phyloP scores from a whole-genome alignment of 1,140 invertebrate genomes.

The Harlomillsia oculata region DNA sequence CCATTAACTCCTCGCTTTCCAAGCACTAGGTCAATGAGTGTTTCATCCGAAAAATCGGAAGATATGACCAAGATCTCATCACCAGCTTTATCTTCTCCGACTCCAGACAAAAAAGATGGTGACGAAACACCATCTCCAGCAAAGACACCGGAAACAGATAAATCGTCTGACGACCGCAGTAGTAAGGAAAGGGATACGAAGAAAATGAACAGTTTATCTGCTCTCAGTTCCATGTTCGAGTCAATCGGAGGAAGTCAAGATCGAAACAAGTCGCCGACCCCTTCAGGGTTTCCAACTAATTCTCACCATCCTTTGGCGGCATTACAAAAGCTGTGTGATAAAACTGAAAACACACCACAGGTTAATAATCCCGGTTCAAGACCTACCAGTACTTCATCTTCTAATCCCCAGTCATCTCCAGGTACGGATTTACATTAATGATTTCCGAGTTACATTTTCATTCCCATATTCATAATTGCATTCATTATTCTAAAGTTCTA shows the following conservation, averaged over 20 bases:
- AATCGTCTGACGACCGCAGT: slow-evolving; percentile 3
- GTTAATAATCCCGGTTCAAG: slow-evolving; percentile 38
- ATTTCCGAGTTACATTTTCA: not conserved
- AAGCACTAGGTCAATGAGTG: slow-evolving; percentile 40
- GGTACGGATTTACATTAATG: slow-evolving; percentile 16
- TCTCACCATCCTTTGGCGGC: slow-evolving; percentile 71
- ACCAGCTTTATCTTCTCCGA: slow-evolving; percentile 14
- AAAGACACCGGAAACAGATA: slow-evolving; percentile 7
- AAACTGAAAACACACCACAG: slow-evolving; percentile 61
- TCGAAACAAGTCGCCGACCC: slow-evolving; percentile 52
- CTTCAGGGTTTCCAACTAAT: slow-evolving; percentile 24
- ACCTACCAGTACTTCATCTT: slow-evolving; percentile 39
- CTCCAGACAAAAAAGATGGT: slow-evolving; percentile 1
- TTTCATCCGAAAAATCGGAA: slow-evolving; percentile 35
- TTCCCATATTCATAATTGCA: not conserved
- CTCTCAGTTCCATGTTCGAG: slow-evolving; percentile 81
- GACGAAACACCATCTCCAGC: slow-evolving; percentile 2
- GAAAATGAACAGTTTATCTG: slow-evolving; percentile 54
- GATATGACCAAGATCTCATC: slow-evolving; percentile 21
- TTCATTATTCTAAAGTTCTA: not conserved
- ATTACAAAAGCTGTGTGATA: slow-evolving; percentile 87
- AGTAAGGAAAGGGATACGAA: slow-evolving; percentile 5
- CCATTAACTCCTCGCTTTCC: slow-evolving; percentile 51
- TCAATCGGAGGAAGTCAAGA: slow-evolving; percentile 48
- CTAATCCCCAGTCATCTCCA: slow-evolving; percentile 34